Base-by-base conservation (phyloP, 2,113 vertebrate species). In the Entomyzon cyanotis region DNA sequence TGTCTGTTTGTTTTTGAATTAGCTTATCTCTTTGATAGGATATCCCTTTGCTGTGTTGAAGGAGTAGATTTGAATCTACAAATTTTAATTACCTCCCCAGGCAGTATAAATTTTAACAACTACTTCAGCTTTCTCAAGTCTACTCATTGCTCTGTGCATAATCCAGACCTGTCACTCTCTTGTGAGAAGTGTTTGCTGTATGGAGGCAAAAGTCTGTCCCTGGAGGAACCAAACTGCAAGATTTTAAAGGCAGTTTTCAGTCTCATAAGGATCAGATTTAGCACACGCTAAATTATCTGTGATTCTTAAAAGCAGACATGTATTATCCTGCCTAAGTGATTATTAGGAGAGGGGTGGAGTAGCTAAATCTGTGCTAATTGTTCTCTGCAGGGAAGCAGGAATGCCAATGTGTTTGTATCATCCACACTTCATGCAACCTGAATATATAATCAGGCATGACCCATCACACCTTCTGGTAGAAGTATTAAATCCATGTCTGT, bases 311-410 rank as follows among this genome's bases (percentile, higher is more conserved):
- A 89, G 11, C n/a, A 84, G 68, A 62, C 89, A n/a, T 63, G 79
- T 96, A 67, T 91, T 86, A 42, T 70, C 92, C 41, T 94, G 95
- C 30, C 52, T 50, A 56, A 53, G 23, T 5, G 44, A 89, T 64
- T 87, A 71, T 20, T 27, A n/a, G 69, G n/a, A 75, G 44, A 81
- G n/a, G 80, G 60, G 84, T 95, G 93, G 94, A 89, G 84, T 8
- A 84, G 35, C 58, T 93, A 89, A 59, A 84, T 76, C 4, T 0
- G 5, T 69, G 68, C 37, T 89, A 81, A 89, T 58, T 94, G 65
- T 17, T 47, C 41, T 70, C 39, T 82, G 17, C 42, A 63, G 27
- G 33, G 76, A 93, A 84, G 35, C 11, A 80, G 39, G n/a, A 84
- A 90, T 84, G 44, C 86, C 52, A 56, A 23, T 39, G 44, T 28